These are phyloP conservation scores for Myotis yumanensis DNA, from an alignment of 2,113 vertebrate species.

Conservation along the genomic window DNA sequence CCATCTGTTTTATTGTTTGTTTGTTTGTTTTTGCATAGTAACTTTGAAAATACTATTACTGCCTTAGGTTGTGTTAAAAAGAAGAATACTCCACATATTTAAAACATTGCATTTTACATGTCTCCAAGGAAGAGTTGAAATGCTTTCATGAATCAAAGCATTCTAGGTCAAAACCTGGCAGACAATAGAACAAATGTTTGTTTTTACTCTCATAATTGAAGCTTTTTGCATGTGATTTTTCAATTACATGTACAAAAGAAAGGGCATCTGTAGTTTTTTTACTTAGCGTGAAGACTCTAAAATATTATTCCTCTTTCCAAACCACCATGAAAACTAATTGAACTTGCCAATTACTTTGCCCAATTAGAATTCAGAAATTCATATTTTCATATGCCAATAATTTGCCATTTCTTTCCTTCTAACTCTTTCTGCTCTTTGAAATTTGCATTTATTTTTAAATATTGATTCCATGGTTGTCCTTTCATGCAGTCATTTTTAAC, in stretches of 20 bases:
- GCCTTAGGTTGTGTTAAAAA: neutral
- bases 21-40: neutral
- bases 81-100: neutral
- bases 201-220: constrained; percentile 59
- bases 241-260: constrained; percentile 17
- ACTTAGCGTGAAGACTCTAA: constrained; percentile 41
- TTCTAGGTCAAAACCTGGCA: constrained; percentile 45
- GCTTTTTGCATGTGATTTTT: constrained; percentile 42
- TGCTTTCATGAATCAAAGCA: neutral
- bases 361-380: constrained; percentile 59
- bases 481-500: neutral
- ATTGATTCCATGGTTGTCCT: constrained; percentile 3
- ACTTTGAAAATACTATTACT: neutral
- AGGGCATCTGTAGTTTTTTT: constrained; percentile 39
- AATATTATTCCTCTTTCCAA: constrained; percentile 54
- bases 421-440: constrained; percentile 31
- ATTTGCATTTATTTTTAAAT: constrained; percentile 41
- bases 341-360: constrained; percentile 60
- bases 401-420: constrained; percentile 59
- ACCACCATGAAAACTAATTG: constrained; percentile 42
- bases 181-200: constrained; percentile 45
- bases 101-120: neutral
- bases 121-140: constrained; percentile 34
- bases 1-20: neutral
- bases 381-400: constrained; percentile 48